These are phyloP conservation scores for Auanema sp. DNA, from an alignment of 2,888 invertebrate species.

Conservation along the genomic window DNA sequence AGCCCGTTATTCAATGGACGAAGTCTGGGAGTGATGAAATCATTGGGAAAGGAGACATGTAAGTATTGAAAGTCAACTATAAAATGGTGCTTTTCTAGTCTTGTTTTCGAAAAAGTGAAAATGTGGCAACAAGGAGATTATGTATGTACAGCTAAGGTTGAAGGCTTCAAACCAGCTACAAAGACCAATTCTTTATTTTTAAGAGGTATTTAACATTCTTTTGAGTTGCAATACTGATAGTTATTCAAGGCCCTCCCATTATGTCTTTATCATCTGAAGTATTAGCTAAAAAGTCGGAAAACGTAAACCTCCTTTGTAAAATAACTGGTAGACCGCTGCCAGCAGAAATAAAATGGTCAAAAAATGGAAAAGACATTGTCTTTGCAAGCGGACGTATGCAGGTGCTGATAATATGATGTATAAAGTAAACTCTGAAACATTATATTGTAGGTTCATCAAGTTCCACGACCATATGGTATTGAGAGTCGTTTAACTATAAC, in stretches of 20 bases:
- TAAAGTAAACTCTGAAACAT: background rate
- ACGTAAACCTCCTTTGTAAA: slow-evolving; percentile 40
- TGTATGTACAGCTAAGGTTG: slow-evolving; percentile 54
- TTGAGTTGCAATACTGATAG: background rate
- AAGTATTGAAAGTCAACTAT: background rate
- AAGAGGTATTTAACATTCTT: slow-evolving; percentile 37
- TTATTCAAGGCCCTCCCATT: slow-evolving; percentile 47
- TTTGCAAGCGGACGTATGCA: slow-evolving; percentile 48
- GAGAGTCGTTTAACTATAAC: slow-evolving; percentile 56
- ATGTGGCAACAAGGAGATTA: slow-evolving; percentile 59
- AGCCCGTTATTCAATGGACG: slow-evolving; percentile 53
- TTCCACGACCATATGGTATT: slow-evolving; percentile 51
- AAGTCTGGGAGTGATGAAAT: slow-evolving; percentile 45
- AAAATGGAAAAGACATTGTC: slow-evolving; percentile 48
- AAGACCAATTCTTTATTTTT: slow-evolving; percentile 53
- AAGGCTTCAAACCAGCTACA: slow-evolving; percentile 47
- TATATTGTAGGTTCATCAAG: slow-evolving; percentile 46
- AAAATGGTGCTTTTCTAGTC: slow-evolving; percentile 27
- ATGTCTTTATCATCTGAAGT: slow-evolving; percentile 32
- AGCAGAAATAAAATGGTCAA: slow-evolving; percentile 49
- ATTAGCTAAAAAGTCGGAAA: slow-evolving; percentile 32
- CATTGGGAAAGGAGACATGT: slow-evolving; percentile 51
- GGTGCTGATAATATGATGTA: slow-evolving; percentile 21
- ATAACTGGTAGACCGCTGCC: slow-evolving; percentile 52
- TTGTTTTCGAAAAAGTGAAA: slow-evolving; percentile 50